Base-by-base conservation (phyloP, 1,140 invertebrate species). In the Plectus sambesii region DNA sequence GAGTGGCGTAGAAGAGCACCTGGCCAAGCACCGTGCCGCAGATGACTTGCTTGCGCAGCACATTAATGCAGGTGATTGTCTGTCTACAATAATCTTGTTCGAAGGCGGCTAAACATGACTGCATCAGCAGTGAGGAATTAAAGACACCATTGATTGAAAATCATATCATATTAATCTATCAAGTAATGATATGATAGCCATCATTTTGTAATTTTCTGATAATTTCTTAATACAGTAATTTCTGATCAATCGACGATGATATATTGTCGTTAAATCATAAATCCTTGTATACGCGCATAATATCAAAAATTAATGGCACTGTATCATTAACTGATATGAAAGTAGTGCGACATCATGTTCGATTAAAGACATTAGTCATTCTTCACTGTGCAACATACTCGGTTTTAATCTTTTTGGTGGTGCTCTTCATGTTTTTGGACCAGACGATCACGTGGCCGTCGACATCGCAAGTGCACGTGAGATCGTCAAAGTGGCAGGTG, bases 361-460 rank as follows among this genome's bases (percentile, higher is more conserved):
- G 6, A 47, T n/a, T n/a, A n/a, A n/a, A n/a, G n/a, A n/a, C n/a
- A n/a, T n/a, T n/a, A n/a, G n/a, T n/a, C n/a, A n/a, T n/a, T n/a
- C n/a, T n/a, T n/a, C n/a, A n/a, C n/a, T n/a, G n/a, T n/a, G n/a
- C n/a, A n/a, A n/a, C n/a, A n/a, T n/a, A n/a, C n/a, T n/a, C n/a
- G 23, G 50, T 6, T 17, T 25, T 20, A 56, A 53, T 52, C 46
- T 29, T 53, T 36, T 59, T 59, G 9, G 20, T 52, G 4, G 47
- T 38, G 3, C 58, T 57, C 41, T 59, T 59, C 38, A 59, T 55
- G 17, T 58, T 60, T 23, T 63, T 63, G 19, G 52, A 19, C 59
- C 59, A 61, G 17, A 61, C 59, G 6, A 61, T 29, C 2, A 61
- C 22, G 33, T 53, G 55, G 3, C 59, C 59, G n/a, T 23, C 12